These are phyloP conservation scores for Malurus melanocephalus DNA, from an alignment of 2,113 vertebrate species.

Conservation along the genomic window DNA sequence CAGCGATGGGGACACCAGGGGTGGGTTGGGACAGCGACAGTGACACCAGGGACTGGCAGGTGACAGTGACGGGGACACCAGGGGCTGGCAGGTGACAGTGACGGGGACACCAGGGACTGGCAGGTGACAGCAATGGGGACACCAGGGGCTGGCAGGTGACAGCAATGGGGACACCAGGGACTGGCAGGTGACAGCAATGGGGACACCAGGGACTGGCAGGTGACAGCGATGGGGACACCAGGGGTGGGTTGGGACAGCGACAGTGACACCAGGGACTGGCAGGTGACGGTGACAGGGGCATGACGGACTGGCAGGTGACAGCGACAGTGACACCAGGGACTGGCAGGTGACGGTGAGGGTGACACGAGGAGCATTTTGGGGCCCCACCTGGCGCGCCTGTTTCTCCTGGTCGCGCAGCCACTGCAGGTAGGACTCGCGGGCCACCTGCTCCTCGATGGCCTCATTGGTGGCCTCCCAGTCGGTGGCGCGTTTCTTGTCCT, in stretches of 20 bases:
- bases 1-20: neutral
- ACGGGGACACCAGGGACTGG: accelerated
- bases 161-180: neutral
- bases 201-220: neutral
- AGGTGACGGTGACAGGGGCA: neutral
- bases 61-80: neutral
- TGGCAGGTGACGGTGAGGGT: no score
- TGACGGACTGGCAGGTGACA: no score
- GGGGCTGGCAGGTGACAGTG: no score
- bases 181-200: neutral
- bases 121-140: neutral
- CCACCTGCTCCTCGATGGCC: slow-evolving; percentile 14
- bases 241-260: neutral
- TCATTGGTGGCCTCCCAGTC: slow-evolving; percentile 14
- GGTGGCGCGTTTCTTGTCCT: neutral
- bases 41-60: no score
- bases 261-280: neutral
- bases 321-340: no score
- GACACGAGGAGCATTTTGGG: neutral
- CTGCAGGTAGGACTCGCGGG: neutral
- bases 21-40: no score
- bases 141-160: no score
- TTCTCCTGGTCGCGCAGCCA: neutral
- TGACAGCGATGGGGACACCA: no score
- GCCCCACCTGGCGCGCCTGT: neutral